Conservation (phyloP, 2,113 vertebrate species). For the Meles meles region DNA sequence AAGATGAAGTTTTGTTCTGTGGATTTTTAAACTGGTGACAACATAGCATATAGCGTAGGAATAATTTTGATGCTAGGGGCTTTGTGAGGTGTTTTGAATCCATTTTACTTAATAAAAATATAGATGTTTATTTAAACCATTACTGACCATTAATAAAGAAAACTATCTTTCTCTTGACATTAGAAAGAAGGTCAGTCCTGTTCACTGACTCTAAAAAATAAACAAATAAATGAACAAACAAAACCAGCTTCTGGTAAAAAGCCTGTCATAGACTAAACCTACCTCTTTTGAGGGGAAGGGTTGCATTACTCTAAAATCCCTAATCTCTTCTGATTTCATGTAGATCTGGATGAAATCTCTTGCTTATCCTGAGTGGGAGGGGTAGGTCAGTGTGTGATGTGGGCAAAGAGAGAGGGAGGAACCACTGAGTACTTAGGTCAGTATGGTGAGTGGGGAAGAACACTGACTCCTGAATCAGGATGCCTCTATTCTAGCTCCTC, state of each 20-base stretch:
- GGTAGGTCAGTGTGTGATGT: neutral
- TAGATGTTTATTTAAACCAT: neutral
- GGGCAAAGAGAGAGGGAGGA: neutral
- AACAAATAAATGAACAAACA: neutral
- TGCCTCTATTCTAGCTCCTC: neutral
- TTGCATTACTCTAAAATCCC: neutral
- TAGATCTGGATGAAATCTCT: neutral
- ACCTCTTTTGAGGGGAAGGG: neutral
- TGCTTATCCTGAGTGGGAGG: neutral
- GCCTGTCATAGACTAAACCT: neutral
- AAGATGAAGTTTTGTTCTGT: conserved; percentile 1
- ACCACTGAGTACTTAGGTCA: neutral
- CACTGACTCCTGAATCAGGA: neutral
- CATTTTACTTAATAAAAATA: conserved; percentile 1
- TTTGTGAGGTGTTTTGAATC: neutral
- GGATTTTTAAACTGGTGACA: conserved; percentile 30
- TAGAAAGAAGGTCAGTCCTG: neutral
- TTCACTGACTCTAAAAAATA: neutral
- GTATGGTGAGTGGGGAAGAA: neutral
- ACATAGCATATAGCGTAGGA: neutral
- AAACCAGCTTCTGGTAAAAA: neutral
- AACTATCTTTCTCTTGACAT: neutral
- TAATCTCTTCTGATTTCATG: neutral
- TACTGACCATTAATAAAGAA: neutral
- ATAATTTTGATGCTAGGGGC: neutral